phyloP scores from a whole-genome alignment of 2,888 invertebrate species.

The Spisula solida region DNA sequence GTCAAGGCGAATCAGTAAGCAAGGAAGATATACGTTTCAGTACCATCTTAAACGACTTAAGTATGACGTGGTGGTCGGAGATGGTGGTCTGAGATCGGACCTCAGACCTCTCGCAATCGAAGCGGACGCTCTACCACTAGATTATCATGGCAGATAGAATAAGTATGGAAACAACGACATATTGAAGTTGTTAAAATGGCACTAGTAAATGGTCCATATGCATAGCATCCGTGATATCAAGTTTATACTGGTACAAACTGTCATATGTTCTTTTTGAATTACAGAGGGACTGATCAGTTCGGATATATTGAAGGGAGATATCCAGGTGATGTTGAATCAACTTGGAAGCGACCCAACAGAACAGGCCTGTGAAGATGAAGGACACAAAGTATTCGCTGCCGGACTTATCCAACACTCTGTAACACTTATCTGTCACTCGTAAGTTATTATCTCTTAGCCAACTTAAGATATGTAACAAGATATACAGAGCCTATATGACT shows the following conservation, averaged over 20 bases:
- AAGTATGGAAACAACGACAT: not conserved
- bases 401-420: conserved; percentile 33
- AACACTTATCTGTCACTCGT: conserved; percentile 22
- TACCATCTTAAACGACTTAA: no score
- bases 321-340: conserved; percentile 21
- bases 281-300: not conserved
- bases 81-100: no score
- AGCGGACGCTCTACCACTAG: not conserved
- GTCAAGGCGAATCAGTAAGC: no score
- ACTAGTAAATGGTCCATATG: not conserved
- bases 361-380: conserved; percentile 27
- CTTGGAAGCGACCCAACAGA: conserved; percentile 31
- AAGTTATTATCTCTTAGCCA: not conserved
- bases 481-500: no score
- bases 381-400: not conserved
- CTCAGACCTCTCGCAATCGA: no score
- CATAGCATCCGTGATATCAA: not conserved
- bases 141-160: not conserved
- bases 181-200: not conserved
- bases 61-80: not conserved
- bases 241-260: no score
- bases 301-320: not conserved
- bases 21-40: no score
- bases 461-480: no score
- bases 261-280: not conserved